Base-by-base conservation (phyloP, 2,888 invertebrate species). In the Exocentrus adspersus region DNA sequence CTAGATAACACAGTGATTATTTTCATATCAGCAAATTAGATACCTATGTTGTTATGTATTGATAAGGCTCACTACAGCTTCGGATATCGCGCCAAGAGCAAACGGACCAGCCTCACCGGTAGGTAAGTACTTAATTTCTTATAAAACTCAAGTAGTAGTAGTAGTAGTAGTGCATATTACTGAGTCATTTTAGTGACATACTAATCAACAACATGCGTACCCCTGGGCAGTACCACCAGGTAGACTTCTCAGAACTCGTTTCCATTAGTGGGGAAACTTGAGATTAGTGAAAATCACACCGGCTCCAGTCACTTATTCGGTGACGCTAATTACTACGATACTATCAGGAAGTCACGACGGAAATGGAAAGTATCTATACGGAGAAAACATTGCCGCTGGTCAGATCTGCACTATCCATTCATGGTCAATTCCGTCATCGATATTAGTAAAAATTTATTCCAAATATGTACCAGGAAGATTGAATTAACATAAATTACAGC, bases 1-100 rank as follows among this genome's bases (percentile, higher is more conserved):
- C 41, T 19, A 62, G 61, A 62, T 62, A 62, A 62, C 9, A 30
- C 32, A 57, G 50, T 62, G 61, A 56, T 56, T 62, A 50, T 54
- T 62, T 32, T 62, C 56, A 62, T 62, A 62, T 62, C 61, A 62
- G 60, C 56, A 56, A 57, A 57, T 57, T 57, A 57, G 30, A 46
- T 32, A n/a, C n/a, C n/a, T n/a, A n/a, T n/a, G n/a, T n/a, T n/a
- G 46, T 19, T 10, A 24, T 60, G 41, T 62, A 56, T n/a, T 50
- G 56, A 56, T 32, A 19, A 28, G 42, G 54, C 41, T 50, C 61
- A 43, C 48, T 54, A 20, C 41, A 50, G 48, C n/a, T 54, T 17
- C 1, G 37, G n/a, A 43, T 2, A 37, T 12, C 28, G 46, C 48
- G 41, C 51, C 17, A n/a, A 17, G 19, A 32, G 41, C 61, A 30